A percentile compares a stretch with the other conserved stretches of the same genome.
phyloP scores from a whole-genome alignment of 2,888 invertebrate species.

The Rhabditophanes sp. region DNA sequence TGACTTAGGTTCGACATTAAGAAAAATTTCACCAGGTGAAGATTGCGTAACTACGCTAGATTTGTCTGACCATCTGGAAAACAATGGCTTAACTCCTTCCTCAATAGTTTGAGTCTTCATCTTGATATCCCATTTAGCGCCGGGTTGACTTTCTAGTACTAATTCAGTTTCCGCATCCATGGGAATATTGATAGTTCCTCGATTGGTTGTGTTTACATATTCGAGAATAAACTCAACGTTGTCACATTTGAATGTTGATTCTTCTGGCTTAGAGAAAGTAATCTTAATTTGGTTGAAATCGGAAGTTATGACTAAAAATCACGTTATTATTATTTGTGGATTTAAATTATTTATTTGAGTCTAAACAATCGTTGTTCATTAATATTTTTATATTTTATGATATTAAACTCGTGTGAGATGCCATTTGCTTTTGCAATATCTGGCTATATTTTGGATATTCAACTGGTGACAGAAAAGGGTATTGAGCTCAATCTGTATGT shows the following conservation, averaged over 20 bases:
- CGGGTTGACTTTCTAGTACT: constrained; percentile 23
- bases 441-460: no score
- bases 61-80: constrained; percentile 32
- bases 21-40: constrained; percentile 41
- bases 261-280: constrained; percentile 37
- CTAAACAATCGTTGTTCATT: no score
- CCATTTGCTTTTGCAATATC: no score
- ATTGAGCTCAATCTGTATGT: no score
- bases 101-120: constrained; percentile 42
- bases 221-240: constrained; percentile 37
- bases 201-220: constrained; percentile 34
- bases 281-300: constrained; percentile 37
- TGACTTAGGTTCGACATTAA: constrained; percentile 33
- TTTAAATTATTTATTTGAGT: no score
- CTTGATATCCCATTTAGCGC: constrained; percentile 41
- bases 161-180: constrained; percentile 13
- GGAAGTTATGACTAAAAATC: no score
- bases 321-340: no score
- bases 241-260: constrained; percentile 41
- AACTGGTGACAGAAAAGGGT: no score
- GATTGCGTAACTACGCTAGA: constrained; percentile 28
- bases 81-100: constrained; percentile 31
- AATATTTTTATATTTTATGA: no score
- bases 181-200: constrained; percentile 10
- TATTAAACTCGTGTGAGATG: no score